Conservation (phyloP, 2,888 invertebrate species). For the Ganaspis brasiliensis region DNA sequence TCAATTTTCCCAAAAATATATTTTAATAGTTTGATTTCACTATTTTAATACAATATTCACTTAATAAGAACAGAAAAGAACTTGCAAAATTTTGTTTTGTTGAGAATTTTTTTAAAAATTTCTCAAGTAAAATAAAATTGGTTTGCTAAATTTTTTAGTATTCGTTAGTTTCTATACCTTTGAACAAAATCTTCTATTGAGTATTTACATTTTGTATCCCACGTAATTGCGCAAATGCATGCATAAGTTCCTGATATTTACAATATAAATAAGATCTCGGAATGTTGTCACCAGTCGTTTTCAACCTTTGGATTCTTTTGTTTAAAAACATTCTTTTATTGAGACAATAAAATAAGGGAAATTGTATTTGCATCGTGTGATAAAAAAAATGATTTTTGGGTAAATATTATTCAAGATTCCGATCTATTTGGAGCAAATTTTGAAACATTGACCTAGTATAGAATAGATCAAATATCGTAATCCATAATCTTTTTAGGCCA, state of each 20-base stretch:
- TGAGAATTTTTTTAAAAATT: no score
- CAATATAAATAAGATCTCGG: slow-evolving; percentile 23
- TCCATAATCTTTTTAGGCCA: slow-evolving; percentile 2
- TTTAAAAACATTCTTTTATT: background rate
- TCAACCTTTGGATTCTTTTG: background rate
- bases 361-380: background rate
- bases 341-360: background rate
- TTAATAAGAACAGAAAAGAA: no score
- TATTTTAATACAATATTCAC: background rate
- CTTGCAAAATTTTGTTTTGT: no score
- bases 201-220: slow-evolving; percentile 12
- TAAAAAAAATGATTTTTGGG: background rate
- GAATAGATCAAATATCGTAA: background rate
- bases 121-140: background rate
- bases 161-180: slow-evolving; percentile 9
- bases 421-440: slow-evolving; percentile 3
- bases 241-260: background rate
- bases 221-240: slow-evolving; percentile 30
- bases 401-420: background rate
- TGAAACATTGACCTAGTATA: background rate
- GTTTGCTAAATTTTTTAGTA: background rate
- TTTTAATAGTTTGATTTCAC: background rate
- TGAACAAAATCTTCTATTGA: background rate
- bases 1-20: no score
- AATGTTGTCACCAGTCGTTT: background rate